Conservation (phyloP, 2,888 invertebrate genomes). For the Smittia sp. region DNA sequence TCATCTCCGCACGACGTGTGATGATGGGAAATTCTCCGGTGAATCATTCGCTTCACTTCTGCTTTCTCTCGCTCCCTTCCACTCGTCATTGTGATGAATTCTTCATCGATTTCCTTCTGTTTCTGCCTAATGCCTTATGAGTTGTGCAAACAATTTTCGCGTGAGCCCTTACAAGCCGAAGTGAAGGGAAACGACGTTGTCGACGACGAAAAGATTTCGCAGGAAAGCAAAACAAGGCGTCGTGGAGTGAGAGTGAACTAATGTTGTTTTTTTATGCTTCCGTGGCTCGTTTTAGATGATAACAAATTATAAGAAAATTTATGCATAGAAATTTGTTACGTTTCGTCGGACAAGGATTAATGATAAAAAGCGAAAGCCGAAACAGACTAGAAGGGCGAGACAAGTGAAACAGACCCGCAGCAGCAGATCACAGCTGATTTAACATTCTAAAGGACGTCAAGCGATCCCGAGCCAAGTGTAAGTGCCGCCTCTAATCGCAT, state of each 20-base stretch:
- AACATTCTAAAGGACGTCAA: neutral
- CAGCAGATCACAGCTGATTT: slow-evolving; percentile 15
- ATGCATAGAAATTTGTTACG: slow-evolving; percentile 18
- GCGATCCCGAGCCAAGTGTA: neutral
- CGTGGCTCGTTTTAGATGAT: slow-evolving; percentile 29
- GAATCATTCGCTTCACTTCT: neutral
- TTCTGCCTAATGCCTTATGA: neutral
- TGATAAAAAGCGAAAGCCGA: slow-evolving; percentile 13
- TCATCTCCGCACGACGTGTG: neutral
- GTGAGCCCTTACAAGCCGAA: neutral
- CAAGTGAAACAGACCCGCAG: slow-evolving; percentile 1
- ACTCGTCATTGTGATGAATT: slow-evolving; percentile 12
- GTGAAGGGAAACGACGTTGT: neutral
- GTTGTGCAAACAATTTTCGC: slow-evolving; percentile 3
- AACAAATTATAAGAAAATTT: slow-evolving; percentile 32
- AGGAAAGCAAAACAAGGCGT: neutral
- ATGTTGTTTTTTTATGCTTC: slow-evolving; percentile 14
- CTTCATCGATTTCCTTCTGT: slow-evolving; percentile 13
- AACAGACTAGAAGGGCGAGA: neutral
- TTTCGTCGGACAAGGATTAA: slow-evolving; percentile 24
- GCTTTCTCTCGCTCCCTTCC: neutral
- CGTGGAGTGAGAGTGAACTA: slow-evolving; percentile 19
- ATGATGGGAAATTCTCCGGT: neutral
- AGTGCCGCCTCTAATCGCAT: neutral
- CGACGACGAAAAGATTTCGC: too few species aligned